Base-by-base conservation (phyloP, 2,888 invertebrate genomes). In the Polietes domitor region DNA sequence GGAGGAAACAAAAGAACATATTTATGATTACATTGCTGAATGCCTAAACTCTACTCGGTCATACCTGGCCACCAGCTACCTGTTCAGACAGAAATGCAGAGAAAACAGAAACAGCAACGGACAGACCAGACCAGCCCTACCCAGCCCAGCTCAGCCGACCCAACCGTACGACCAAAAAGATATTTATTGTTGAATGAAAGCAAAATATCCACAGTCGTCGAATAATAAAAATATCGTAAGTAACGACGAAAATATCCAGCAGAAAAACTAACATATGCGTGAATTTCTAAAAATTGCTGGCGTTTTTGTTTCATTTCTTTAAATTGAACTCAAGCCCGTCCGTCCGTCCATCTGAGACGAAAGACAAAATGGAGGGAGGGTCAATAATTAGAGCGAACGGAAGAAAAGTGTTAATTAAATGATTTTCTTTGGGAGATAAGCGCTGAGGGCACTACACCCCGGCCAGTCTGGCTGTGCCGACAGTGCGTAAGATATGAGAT, bases 341-440 rank as follows among this genome's bases (percentile, higher is more conserved):
- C 37, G 37, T 3, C 6, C 37, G 32, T 12, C 9, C 4, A 12
- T 37, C 26, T n/a, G 61, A 37, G 17, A 58, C 26, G 10, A 37
- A 9, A 19, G 3, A 65, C 43, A 43, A 24, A 10, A 28, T 28
- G 61, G 61, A 5, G 74, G 74, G 82, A 77, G 77, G 47, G 71
- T 41, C 37, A 78, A 71, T 70, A 77, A 74, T 82, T 82, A 77
- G 68, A 70, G 70, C 68, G 41, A 53, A 26, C 47, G 37, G 61
- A 50, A 15, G 58, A 73, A 75, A 82, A 65, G 82, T 78, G 78
- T 75, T 75, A 71, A 75, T 78, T 82, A 75, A 82, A 82, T 70
- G 74, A 78, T 82, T 77, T 82, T 68, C 24, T 19, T 55, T 32
- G 6, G 7, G 0, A 77, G 68, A 81, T 81, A 77, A 61, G 61